Base-by-base conservation (phyloP, 1,140 invertebrate species). In the Formica selysi region DNA sequence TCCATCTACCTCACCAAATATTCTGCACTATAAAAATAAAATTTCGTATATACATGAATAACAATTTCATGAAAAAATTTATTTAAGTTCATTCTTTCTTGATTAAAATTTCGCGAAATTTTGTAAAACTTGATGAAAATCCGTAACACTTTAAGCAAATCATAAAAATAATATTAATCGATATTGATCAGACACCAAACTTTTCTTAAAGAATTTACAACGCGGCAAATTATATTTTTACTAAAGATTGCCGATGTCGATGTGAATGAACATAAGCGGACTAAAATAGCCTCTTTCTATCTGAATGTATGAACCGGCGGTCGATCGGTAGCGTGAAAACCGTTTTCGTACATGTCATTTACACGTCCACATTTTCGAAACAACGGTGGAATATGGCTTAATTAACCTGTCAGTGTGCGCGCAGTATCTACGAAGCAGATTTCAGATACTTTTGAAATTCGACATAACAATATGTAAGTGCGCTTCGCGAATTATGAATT, bases 371-470 rank as follows among this genome's bases (percentile, higher is more conserved):
- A 51, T 54, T 61, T 54, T 83, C 86, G 70, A 84, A 87, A 88
- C 68, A 87, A 54, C 78, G 54, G 41, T 3, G 44, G 51, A 84
- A 76, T 68, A 38, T 57, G 36, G 62, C 38, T 88, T 88, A 87
- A 88, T 88, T 88, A 88, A 87, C 78, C 29, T 84, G 86, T 88
- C 87, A 87, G 44, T 11, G n/a, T 19, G 8, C 32, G 36, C 10
- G 36, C 80, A 59, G 38, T 48, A 38, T 64, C 79, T 65, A 41
- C 16, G 19, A 6, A 26, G 26, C 54, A 61, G 38, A 83, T 54
- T 83, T 83, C 5, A 83, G 68, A 48, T 22, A 19, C 68, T 83
- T 83, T 74, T 62, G 26, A 62, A 61, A 81, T 61, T 7, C 11
- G 36, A 61, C 68, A 32, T 74, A 38, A 81, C 67, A 81, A 81